These are phyloP conservation scores for Leptatherina wallacei DNA, from an alignment of 2,797 vertebrate genomes.

Conservation along the genomic window DNA sequence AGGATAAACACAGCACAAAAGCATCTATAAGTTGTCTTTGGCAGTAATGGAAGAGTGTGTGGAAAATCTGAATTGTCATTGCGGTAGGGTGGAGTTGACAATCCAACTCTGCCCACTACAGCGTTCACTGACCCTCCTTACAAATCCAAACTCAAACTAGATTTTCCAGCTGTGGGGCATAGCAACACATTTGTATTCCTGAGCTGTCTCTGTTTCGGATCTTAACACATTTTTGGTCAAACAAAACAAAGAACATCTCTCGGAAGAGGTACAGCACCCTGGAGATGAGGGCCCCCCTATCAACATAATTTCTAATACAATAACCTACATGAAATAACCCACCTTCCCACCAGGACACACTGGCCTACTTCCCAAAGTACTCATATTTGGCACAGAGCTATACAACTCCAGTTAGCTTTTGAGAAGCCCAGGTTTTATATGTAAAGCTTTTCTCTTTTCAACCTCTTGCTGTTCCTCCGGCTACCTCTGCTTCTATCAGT, in stretches of 20 bases:
- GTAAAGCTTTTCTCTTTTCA: slow-evolving; percentile 32
- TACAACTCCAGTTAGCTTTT: slow-evolving; percentile 32
- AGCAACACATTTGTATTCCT: too few species aligned
- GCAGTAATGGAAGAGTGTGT: not conserved
- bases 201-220: not conserved
- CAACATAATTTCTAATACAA: slow-evolving; percentile 38
- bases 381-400: slow-evolving; percentile 39
- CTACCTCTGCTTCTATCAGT: slow-evolving; percentile 23
- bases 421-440: slow-evolving; percentile 32
- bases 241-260: not conserved
- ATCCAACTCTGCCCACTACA: too few species aligned
- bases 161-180: too few species aligned
- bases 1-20: too few species aligned
- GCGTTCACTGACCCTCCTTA: too few species aligned
- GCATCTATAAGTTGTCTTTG: too few species aligned
- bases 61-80: not conserved
- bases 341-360: slow-evolving; percentile 25
- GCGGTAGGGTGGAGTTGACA: too few species aligned
- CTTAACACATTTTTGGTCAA: not conserved
- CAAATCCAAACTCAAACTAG: too few species aligned
- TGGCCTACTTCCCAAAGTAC: slow-evolving; percentile 50
- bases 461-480: slow-evolving; percentile 27
- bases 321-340: slow-evolving; percentile 40
- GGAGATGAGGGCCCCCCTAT: not conserved
- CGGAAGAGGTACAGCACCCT: not conserved